phyloP scores from a whole-genome alignment of 2,113 vertebrate genomes.

The Tachuris rubrigastra region DNA sequence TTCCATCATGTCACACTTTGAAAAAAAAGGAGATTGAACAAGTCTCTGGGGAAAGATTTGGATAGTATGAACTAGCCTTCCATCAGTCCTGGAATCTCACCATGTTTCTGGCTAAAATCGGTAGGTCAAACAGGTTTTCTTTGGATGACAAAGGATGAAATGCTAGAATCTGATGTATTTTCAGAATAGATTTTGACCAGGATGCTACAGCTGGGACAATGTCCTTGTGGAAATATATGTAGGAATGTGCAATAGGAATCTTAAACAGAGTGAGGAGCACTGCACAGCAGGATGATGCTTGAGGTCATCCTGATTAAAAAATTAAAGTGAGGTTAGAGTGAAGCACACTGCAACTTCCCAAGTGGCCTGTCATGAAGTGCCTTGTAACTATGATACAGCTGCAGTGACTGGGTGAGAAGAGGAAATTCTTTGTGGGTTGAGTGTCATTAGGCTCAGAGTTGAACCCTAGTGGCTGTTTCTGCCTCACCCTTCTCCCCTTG shows the following conservation, averaged over 20 bases:
- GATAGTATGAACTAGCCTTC: background rate
- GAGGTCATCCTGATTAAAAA: background rate
- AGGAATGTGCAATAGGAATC: background rate
- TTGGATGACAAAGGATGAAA: background rate
- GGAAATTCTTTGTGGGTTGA: background rate
- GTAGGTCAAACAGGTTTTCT: background rate
- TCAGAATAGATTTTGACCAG: background rate
- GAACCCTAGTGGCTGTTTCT: background rate
- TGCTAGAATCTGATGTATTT: background rate
- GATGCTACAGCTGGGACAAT: background rate
- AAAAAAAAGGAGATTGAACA: background rate
- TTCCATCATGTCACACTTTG: background rate
- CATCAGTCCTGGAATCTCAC: background rate
- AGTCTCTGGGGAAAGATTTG: background rate
- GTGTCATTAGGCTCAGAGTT: background rate
- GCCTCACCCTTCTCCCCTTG: background rate
- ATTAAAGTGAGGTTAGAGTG: background rate
- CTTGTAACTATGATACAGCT: fast-evolving
- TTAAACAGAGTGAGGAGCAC: background rate
- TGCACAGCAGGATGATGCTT: background rate
- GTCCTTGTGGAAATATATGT: background rate
- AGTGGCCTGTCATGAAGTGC: fast-evolving
- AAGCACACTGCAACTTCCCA: background rate
- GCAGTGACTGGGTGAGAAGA: fast-evolving
- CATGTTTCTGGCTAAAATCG: background rate